Evolutionary conservation across 1,140 invertebrate species (phyloP).

Genomic region (Pectinophora gossypiella): DNA sequence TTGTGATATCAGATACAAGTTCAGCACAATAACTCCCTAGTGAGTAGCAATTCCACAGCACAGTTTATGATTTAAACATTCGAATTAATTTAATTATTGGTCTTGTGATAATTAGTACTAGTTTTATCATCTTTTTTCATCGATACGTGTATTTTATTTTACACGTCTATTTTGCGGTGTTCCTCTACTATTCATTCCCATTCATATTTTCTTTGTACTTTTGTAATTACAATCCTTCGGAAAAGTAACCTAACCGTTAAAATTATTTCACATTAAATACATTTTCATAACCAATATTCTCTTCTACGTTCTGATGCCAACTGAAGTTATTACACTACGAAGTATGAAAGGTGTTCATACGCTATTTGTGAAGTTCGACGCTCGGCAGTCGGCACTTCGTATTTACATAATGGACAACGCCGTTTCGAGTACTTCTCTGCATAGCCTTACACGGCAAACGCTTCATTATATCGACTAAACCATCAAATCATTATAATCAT

Average conservation of each 20-base stretch:
- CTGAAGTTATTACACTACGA: constrained; percentile 46
- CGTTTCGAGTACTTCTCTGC: constrained; percentile 20
- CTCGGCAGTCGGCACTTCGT: constrained; percentile 27
- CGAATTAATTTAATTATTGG: constrained; percentile 33
- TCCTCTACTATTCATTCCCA: constrained; percentile 33
- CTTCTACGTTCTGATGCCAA: constrained; percentile 51
- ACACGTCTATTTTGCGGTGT: constrained; percentile 31
- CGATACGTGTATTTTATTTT: constrained; percentile 44
- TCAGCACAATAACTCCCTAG: constrained; percentile 20
- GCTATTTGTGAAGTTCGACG: constrained; percentile 25
- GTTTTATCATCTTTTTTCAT: constrained; percentile 13
- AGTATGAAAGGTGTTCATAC: constrained; percentile 41
- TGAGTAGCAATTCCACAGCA: constrained; percentile 43
- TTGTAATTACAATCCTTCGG: constrained; percentile 40
- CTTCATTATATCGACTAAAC: background rate
- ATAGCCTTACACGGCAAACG: constrained; percentile 5
- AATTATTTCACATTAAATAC: constrained; percentile 47
- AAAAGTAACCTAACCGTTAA: constrained; percentile 48
- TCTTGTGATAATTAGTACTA: constrained; percentile 30
- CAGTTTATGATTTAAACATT: constrained; percentile 21
- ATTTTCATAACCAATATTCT: constrained; percentile 39
- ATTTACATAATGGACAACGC: constrained; percentile 47
- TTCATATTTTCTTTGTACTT: constrained; percentile 58
- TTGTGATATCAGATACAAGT: constrained; percentile 17
- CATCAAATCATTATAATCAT: too few relatives aligned